Conservation (phyloP, 2,888 invertebrate species). For the Caenorhabditis auriculariae region DNA sequence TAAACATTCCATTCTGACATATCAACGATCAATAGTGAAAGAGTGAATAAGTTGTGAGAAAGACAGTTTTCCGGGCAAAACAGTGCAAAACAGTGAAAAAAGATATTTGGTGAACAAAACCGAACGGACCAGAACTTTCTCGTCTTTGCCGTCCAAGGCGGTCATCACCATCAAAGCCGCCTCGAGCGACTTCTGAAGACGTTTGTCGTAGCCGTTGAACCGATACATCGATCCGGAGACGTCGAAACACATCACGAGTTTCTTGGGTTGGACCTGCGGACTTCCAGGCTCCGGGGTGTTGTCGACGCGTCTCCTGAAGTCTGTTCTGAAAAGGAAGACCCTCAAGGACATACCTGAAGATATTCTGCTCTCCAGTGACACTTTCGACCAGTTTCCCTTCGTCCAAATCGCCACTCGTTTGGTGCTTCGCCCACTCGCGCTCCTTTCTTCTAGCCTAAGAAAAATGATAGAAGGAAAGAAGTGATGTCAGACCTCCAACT, state of each 20-base stretch:
- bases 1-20: conserved; percentile 63
- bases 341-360: conserved; percentile 77
- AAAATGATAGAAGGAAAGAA: neutral
- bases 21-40: neutral
- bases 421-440: conserved; percentile 88
- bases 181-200: conserved; percentile 75
- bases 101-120: neutral
- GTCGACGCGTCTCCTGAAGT: conserved; percentile 52
- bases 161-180: conserved; percentile 80
- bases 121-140: conserved; percentile 73
- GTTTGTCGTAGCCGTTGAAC: conserved; percentile 91
- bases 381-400: conserved; percentile 90
- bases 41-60: neutral
- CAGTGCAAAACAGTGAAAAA: neutral
- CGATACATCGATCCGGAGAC: conserved; percentile 96
- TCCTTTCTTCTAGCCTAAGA: conserved; percentile 78
- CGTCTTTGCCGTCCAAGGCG: conserved; percentile 83
- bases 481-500: conserved; percentile 71
- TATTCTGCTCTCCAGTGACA: conserved; percentile 85
- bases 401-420: conserved; percentile 91
- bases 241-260: conserved; percentile 71
- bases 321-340: too few species aligned
- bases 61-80: neutral
- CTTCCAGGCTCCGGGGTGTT: conserved; percentile 70
- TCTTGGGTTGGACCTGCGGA: conserved; percentile 84